phyloP scores from a whole-genome alignment of 2,113 vertebrate genomes.

The Leiothrix lutea region DNA sequence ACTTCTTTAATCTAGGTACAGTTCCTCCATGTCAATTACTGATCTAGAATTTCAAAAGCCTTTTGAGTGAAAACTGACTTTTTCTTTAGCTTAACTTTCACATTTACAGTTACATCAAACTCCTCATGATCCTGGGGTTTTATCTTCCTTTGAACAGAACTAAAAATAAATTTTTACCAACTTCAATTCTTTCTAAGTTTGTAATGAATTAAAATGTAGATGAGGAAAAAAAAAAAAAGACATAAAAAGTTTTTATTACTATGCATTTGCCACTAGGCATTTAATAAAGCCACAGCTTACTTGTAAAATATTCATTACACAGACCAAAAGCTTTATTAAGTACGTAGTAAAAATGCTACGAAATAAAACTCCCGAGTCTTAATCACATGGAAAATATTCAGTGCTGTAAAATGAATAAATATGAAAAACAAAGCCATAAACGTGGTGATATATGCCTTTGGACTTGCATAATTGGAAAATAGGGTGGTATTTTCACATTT shows the following conservation, averaged over 20 bases:
- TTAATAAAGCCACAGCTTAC: not conserved
- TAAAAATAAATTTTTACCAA: not conserved
- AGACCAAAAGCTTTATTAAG: constrained; percentile 7
- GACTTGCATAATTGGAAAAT: not conserved
- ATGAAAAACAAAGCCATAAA: not conserved
- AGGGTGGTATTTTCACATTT: not conserved
- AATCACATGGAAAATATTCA: constrained; percentile 14
- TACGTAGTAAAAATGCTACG: not conserved
- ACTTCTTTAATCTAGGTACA: not conserved
- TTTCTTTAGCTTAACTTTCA: not conserved
- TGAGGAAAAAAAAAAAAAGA: not conserved
- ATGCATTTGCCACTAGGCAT: not conserved
- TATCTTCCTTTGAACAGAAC: not conserved
- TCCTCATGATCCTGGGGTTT: not conserved
- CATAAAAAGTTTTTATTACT: not conserved
- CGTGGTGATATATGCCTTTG: not conserved
- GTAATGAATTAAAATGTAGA: not conserved
- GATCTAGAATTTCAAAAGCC: not conserved
- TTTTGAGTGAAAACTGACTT: not conserved
- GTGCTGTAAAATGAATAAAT: not conserved
- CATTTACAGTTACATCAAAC: not conserved
- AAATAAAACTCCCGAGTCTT: not conserved
- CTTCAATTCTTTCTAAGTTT: not conserved
- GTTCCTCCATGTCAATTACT: not conserved
- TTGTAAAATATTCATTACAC: not conserved